Percentiles rank a stretch among this genome's conserved stretches.
phyloP scores from a whole-genome alignment of 2,888 invertebrate species.

The Philaethria dido region DNA sequence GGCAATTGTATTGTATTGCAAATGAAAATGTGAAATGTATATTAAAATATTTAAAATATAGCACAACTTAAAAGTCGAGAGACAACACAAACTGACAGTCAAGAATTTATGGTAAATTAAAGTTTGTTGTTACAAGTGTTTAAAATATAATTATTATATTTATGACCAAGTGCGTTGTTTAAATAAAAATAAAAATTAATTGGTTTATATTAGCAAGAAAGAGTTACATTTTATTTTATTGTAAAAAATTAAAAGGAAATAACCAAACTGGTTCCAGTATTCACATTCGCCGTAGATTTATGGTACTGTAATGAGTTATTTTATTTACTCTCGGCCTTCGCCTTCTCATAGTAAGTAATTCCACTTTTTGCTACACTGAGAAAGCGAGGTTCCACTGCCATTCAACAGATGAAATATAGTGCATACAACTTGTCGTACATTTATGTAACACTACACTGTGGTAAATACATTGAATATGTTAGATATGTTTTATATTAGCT shows the following conservation, averaged over 20 bases:
- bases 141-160: not conserved
- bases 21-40: not conserved
- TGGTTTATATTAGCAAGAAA: not conserved
- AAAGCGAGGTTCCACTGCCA: conserved; percentile 41
- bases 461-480: not conserved
- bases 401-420: conserved; percentile 23
- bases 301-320: conserved; percentile 37
- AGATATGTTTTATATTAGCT: not conserved
- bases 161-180: not conserved
- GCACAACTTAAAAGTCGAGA: not conserved
- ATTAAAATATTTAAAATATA: not conserved
- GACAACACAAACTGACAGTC: not conserved
- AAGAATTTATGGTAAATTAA: not conserved
- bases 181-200: not conserved
- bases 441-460: not conserved
- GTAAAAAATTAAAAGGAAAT: not conserved
- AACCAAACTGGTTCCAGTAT: not conserved
- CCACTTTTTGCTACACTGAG: conserved; percentile 46
- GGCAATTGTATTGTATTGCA: no score
- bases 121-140: conserved; percentile 8
- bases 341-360: conserved; percentile 46
- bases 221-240: not conserved
- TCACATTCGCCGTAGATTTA: conserved; percentile 14
- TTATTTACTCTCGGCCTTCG: conserved; percentile 47
- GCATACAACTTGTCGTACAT: conserved; percentile 7